These are phyloP conservation scores for Globodera ellingtonae DNA, from an alignment of 1,140 invertebrate species.

Conservation along the genomic window DNA sequence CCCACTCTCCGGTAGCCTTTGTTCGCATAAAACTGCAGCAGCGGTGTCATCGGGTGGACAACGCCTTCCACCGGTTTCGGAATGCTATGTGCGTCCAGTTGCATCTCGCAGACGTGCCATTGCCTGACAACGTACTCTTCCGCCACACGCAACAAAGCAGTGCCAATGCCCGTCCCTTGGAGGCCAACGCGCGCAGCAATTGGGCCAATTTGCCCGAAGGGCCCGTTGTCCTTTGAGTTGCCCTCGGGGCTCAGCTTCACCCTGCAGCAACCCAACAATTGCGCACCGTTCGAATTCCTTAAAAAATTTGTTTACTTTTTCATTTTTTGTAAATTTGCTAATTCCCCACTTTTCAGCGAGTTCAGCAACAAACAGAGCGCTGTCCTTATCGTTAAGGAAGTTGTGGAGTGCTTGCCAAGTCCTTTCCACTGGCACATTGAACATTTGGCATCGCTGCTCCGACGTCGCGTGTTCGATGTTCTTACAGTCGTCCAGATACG, in stretches of 20 bases:
- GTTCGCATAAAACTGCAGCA: not conserved
- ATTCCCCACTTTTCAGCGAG: not conserved
- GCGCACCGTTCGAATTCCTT: not conserved
- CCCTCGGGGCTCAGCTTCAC: not conserved
- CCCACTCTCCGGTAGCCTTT: not conserved
- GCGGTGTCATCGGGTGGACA: not conserved
- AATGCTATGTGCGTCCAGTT: not conserved
- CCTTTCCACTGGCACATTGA: not conserved
- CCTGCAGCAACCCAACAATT: not conserved
- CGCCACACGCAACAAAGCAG: not conserved
- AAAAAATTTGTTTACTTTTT: not conserved
- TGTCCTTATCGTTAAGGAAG: not conserved
- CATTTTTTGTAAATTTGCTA: not conserved
- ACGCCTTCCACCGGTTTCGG: not conserved
- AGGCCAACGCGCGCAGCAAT: not conserved
- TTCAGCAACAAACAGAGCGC: not conserved
- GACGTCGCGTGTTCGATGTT: not conserved
- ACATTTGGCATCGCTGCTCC: not conserved
- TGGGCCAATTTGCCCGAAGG: not conserved
- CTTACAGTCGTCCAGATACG: not conserved
- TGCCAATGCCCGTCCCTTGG: not conserved
- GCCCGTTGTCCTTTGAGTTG: not conserved
- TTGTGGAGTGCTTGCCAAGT: not conserved
- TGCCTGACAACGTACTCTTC: not conserved
- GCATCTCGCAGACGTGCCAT: not conserved